Conservation (phyloP, 2,888 invertebrate genomes). For the Phyllotreta striolata region DNA sequence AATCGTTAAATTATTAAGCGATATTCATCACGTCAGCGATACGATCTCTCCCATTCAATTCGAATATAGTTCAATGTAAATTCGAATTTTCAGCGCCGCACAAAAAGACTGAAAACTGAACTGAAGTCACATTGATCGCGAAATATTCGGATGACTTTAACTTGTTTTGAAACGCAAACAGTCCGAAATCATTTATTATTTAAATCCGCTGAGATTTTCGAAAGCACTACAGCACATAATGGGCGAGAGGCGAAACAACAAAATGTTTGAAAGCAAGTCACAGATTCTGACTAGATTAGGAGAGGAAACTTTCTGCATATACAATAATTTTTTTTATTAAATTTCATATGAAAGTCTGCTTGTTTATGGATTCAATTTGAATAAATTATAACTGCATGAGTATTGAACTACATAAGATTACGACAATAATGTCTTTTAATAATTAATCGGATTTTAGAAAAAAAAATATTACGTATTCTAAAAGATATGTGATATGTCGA, state of each 20-base stretch:
- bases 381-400: no score
- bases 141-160: conserved; percentile 21
- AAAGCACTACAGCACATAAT: conserved; percentile 12
- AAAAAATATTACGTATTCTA: no score
- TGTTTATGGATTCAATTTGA: no score
- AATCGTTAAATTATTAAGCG: conserved; percentile 8
- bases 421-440: no score
- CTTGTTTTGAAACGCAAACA: conserved; percentile 41
- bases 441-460: no score
- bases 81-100: conserved; percentile 6
- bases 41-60: conserved; percentile 7
- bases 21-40: conserved; percentile 5
- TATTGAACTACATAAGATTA: no score
- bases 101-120: conserved; percentile 38
- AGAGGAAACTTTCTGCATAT: background rate
- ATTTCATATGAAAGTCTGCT: no score
- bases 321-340: background rate
- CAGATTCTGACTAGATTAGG: conserved; percentile 1
- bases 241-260: conserved; percentile 10
- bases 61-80: conserved; percentile 13
- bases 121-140: conserved; percentile 23
- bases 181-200: conserved; percentile 47
- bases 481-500: no score
- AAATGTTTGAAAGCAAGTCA: conserved; percentile 8
- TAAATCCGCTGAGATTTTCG: conserved; percentile 42